Evolutionary conservation across 2,113 vertebrate species (phyloP).

Genomic region (Alosa alosa): DNA sequence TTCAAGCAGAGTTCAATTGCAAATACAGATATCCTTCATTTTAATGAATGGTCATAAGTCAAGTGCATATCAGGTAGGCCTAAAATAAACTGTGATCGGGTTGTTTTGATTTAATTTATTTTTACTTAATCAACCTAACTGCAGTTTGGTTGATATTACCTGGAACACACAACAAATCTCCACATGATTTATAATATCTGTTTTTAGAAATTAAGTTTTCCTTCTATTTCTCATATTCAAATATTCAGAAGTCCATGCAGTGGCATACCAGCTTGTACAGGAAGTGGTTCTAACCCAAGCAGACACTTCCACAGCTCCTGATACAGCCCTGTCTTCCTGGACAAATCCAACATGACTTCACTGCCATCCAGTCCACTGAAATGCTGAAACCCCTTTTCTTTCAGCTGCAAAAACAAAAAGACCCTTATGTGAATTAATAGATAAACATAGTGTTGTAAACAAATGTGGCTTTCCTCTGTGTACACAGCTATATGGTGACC

Average conservation of each 20-base stretch:
- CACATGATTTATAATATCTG: too few species aligned
- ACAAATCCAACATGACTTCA: slow-evolving; percentile 75
- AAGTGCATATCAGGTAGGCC: too few species aligned
- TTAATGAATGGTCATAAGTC: too few species aligned
- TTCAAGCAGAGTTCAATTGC: not conserved
- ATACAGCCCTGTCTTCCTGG: slow-evolving; percentile 74
- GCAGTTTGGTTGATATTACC: too few species aligned
- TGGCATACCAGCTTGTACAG: slow-evolving; percentile 69
- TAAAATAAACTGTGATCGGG: too few species aligned
- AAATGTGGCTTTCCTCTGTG: not conserved
- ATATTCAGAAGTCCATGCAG: not conserved
- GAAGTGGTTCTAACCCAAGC: slow-evolving; percentile 75
- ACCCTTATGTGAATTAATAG: not conserved
- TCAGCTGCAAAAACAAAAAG: slow-evolving; percentile 70
- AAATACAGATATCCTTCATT: too few species aligned
- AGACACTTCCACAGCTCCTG: slow-evolving; percentile 67
- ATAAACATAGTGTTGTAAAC: not conserved
- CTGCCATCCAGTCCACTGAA: slow-evolving; percentile 86
- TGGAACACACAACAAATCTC: too few species aligned
- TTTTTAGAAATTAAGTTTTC: too few species aligned
- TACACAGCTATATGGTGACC: not conserved
- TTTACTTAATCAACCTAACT: too few species aligned
- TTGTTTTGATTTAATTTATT: too few species aligned
- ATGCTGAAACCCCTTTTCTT: slow-evolving; percentile 73
- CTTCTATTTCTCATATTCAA: too few species aligned